A percentile compares a stretch with the other conserved stretches of the same genome.
Evolutionary conservation across 2,888 invertebrate genomes (phyloP).

Genomic region (Tipula lateralis): DNA sequence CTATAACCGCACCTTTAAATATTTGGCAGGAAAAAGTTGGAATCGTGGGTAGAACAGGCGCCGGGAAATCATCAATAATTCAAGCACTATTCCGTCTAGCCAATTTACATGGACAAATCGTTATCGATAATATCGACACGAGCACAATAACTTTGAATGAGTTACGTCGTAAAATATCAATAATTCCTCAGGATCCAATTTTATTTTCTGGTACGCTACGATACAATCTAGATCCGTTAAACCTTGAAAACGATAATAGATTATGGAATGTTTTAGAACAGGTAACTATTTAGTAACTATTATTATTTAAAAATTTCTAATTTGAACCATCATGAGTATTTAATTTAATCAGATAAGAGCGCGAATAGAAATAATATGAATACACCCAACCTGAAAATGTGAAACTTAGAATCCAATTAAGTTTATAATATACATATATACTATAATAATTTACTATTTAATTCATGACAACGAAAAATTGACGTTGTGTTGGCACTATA

Average conservation of each 20-base stretch:
- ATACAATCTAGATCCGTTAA: slow-evolving; percentile 64
- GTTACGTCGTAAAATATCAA: slow-evolving; percentile 55
- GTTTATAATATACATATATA: not conserved
- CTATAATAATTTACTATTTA: not conserved
- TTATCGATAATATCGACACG: slow-evolving; percentile 33
- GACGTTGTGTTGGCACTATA: not conserved
- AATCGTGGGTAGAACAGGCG: slow-evolving; percentile 59
- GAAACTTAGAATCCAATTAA: slow-evolving; percentile 1
- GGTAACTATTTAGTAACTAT: not conserved
- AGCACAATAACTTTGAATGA: slow-evolving; percentile 41
- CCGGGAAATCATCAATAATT: slow-evolving; percentile 54
- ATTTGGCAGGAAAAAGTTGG: slow-evolving; percentile 50
- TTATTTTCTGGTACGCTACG: slow-evolving; percentile 61
- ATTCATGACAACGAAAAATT: not conserved
- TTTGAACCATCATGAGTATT: slow-evolving; percentile 6
- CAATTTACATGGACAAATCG: slow-evolving; percentile 31
- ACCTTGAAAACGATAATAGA: slow-evolving; percentile 60
- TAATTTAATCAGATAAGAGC: not conserved
- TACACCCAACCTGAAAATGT: not conserved
- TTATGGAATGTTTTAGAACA: slow-evolving; percentile 65
- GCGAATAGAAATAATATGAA: not conserved
- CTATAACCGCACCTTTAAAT: too few relatives aligned
- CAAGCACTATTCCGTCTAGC: slow-evolving; percentile 38
- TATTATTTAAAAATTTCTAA: not conserved
- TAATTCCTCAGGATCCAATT: slow-evolving; percentile 66